Conservation (phyloP, 2,888 invertebrate species). For the Phyto melanocephala region DNA sequence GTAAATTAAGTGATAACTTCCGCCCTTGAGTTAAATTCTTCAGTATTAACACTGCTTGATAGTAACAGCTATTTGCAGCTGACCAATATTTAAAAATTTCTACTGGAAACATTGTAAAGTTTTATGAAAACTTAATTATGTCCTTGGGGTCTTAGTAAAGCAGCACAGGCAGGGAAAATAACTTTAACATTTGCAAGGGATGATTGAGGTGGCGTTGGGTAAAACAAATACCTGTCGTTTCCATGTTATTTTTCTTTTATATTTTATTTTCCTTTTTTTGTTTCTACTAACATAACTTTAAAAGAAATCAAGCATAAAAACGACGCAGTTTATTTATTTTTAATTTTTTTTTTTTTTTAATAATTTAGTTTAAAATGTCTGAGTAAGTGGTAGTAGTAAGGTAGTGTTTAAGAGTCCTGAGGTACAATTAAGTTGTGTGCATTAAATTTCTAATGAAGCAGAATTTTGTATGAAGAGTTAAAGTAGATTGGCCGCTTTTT, state of each 20-base stretch:
- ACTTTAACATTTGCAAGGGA: slow-evolving; percentile 2
- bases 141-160: slow-evolving; percentile 72
- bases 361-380: background rate
- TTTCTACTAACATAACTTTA: slow-evolving; percentile 18
- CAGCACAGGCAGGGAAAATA: background rate
- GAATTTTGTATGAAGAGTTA: slow-evolving; percentile 23
- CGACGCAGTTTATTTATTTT: background rate
- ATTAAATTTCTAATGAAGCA: slow-evolving; percentile 23
- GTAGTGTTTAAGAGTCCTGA: slow-evolving; percentile 3
- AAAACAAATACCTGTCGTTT: slow-evolving; percentile 47
- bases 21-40: slow-evolving; percentile 4
- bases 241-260: background rate
- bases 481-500: slow-evolving; percentile 31
- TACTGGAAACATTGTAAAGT: slow-evolving; percentile 25
- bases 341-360: background rate
- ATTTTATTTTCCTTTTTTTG: background rate
- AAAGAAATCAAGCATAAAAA: slow-evolving; percentile 44
- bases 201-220: background rate
- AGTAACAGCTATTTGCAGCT: slow-evolving; percentile 1
- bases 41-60: background rate
- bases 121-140: slow-evolving; percentile 78
- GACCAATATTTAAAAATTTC: slow-evolving; percentile 16
- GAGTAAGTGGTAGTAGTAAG: background rate
- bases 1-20: slow-evolving; percentile 57
- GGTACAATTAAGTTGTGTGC: slow-evolving; percentile 41